Evolutionary conservation across 92 coral and sea anemone species (phyloP).

Genomic region (Epizoanthus rinbou): DNA sequence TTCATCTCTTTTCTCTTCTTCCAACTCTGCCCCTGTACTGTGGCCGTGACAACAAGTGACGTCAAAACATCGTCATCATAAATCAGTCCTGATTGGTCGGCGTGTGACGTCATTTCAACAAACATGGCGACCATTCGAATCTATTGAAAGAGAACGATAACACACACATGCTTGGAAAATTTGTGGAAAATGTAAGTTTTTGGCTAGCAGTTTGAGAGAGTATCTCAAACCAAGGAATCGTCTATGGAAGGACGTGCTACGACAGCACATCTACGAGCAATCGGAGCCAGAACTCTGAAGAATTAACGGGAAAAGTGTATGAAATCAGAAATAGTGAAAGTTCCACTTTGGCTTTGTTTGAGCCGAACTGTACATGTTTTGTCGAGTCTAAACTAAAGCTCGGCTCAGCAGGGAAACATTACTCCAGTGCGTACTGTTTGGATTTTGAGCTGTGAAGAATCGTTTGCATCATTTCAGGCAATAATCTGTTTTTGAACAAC

Average conservation of each 20-base stretch:
- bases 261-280: background rate
- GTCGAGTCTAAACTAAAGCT: constrained; percentile 32
- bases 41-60: constrained; percentile 41
- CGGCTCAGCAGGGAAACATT: constrained; percentile 37
- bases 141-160: constrained; percentile 34
- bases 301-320: constrained; percentile 7
- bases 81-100: constrained; percentile 71
- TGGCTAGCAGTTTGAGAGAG: constrained; percentile 34
- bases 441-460: background rate
- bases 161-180: constrained; percentile 33
- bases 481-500: constrained; percentile 6
- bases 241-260: constrained; percentile 20
- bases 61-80: constrained; percentile 24
- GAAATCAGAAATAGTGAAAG: constrained; percentile 11
- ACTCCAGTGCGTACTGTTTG: constrained; percentile 26
- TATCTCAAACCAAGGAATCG: constrained; percentile 23
- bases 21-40: background rate
- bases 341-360: constrained; percentile 21
- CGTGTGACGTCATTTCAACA: constrained; percentile 77
- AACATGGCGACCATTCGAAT: constrained; percentile 80
- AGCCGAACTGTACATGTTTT: constrained; percentile 37
- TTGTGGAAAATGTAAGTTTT: constrained; percentile 15
- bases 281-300: constrained; percentile 1
- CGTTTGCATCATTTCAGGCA: background rate
- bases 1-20: no score